Evolutionary conservation across 2,113 vertebrate genomes (phyloP), one percentile per base, ranked within the genome.

Genomic region (Mesembrinibis cayennensis): DNA sequence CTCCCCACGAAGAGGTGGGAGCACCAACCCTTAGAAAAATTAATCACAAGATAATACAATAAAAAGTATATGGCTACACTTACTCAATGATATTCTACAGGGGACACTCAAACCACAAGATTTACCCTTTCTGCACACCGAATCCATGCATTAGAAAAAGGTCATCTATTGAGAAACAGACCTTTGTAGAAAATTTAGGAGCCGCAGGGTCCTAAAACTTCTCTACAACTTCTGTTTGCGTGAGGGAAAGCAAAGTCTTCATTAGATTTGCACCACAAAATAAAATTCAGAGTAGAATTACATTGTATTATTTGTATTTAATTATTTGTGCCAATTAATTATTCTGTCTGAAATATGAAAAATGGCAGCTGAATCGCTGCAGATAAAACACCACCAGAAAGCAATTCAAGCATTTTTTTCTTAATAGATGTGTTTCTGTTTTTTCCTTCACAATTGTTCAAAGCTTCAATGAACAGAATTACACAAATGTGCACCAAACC

Each of bases 401-500:
- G 89, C 87, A 98, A 97, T 88, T 96, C 59, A 80, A 97, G 94
- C 81, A 34, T 90, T 97, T 97, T 73, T 56, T 55, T 50, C 88
- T 92, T 97, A 78, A 88, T 97, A 97, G 95, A 96, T 91, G 95
- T 96, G 89, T 97, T 98, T 97, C 84, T 95, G 93, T 94, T 98
- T 98, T 91, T 71, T 49, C 29, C 79, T 83, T 94, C 96, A 86
- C 88, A 93, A 98, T 98, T 98, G 97, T 98, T 98, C 93, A 91
- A 98, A 98, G 96, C 97, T 97, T 98, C 97, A 98, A 97, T 97
- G 97, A 98, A 97, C 87, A 94, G 96, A 95, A 96, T 97, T 80
- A 96, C 87, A 97, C 91, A 98, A 98, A 97, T 36, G 71, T 95
- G 88, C 95, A 97, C 89, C 93, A 97, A 98, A 97, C 90, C 96